Conservation (phyloP, 2,113 vertebrate genomes). For the Psilopsiagon aurifrons region DNA sequence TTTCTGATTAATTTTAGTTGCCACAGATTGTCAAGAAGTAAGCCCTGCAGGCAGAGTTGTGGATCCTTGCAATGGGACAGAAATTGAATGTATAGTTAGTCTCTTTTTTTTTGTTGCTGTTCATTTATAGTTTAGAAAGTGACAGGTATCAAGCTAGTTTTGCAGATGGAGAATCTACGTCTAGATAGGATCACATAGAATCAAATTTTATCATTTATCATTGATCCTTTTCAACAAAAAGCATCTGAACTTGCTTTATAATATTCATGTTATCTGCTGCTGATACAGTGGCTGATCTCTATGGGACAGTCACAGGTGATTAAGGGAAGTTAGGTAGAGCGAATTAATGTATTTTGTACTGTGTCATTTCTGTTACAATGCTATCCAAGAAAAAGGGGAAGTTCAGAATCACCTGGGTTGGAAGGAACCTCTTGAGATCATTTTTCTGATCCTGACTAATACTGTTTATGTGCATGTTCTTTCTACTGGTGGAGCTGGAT, state of each 20-base stretch:
- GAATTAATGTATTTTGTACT: not conserved
- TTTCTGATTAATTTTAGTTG: not conserved
- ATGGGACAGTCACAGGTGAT: not conserved
- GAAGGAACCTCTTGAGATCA: not conserved
- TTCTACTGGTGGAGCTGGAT: not conserved
- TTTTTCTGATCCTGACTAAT: not conserved
- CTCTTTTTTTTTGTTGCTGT: not conserved
- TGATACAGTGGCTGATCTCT: not conserved
- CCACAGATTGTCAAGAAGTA: not conserved
- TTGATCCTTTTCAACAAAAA: not conserved
- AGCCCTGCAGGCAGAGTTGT: not conserved
- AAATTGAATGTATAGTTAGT: not conserved
- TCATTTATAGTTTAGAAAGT: not conserved
- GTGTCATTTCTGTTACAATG: not conserved
- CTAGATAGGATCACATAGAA: not conserved
- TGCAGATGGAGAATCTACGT: not conserved
- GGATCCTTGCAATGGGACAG: not conserved
- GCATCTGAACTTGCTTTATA: not conserved
- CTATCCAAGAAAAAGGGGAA: rapidly evolving
- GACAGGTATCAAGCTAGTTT: not conserved
- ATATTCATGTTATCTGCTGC: not conserved
- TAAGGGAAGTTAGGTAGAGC: not conserved
- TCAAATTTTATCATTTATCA: not conserved
- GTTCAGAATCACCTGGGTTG: not conserved
- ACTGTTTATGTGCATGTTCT: not conserved